These are phyloP conservation scores for Cricetomys ansorgei DNA, from an alignment of 2,113 vertebrate genomes.

Conservation along the genomic window DNA sequence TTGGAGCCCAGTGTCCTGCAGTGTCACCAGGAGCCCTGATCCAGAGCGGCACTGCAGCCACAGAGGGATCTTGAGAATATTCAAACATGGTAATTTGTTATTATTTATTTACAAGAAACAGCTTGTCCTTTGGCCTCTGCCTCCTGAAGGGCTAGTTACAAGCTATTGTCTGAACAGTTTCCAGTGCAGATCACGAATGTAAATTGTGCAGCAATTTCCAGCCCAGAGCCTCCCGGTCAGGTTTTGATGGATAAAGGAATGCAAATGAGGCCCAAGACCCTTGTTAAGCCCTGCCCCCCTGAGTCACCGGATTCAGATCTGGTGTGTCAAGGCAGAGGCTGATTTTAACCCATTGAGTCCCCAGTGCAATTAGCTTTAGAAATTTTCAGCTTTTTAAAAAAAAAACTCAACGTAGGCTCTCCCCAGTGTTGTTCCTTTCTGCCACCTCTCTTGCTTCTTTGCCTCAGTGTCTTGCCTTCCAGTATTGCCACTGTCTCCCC, in stretches of 20 bases:
- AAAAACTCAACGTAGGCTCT: not conserved
- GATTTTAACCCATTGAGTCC: conserved; percentile 29
- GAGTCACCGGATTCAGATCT: not conserved
- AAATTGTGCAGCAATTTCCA: conserved; percentile 49
- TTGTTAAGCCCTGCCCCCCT: conserved; percentile 27
- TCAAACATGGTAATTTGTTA: conserved; percentile 82
- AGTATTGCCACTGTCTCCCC: not conserved
- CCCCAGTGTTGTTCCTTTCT: not conserved
- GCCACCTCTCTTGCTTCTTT: not conserved
- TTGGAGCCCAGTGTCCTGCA: not conserved
- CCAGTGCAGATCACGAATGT: conserved; percentile 68
- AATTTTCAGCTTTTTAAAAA: not conserved
- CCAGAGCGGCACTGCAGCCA: conserved; percentile 51
- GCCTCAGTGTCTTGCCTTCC: not conserved
- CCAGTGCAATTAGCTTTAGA: not conserved
- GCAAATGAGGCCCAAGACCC: conserved; percentile 51
- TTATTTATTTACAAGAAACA: conserved; percentile 84
- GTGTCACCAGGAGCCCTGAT: conserved; percentile 60
- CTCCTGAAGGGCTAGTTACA: conserved; percentile 38
- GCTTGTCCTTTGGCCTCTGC: conserved; percentile 82
- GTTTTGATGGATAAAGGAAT: conserved; percentile 35
- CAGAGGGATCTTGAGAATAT: conserved; percentile 55
- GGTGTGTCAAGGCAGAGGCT: not conserved
- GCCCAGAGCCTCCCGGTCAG: not conserved
- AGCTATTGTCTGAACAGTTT: not conserved